These are phyloP conservation scores for Macrocentrus cingulum DNA, from an alignment of 1,140 invertebrate species.

Conservation along the genomic window DNA sequence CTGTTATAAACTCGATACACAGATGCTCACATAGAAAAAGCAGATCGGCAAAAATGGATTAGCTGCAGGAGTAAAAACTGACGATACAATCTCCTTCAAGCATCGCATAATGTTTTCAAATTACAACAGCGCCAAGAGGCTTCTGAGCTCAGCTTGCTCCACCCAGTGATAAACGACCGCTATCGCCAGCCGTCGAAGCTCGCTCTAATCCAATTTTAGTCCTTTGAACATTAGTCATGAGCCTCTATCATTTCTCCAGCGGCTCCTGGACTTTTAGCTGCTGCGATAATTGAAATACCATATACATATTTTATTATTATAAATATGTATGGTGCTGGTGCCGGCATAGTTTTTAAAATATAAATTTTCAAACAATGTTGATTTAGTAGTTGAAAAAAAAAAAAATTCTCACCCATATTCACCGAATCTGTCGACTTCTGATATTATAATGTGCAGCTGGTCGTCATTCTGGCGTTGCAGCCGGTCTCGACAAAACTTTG, in stretches of 20 bases:
- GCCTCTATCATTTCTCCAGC: neutral
- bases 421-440: too few relatives aligned
- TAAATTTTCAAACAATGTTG: too few relatives aligned
- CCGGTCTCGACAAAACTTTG: neutral
- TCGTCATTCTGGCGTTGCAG: neutral
- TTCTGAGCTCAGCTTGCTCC: neutral
- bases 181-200: neutral
- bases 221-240: neutral
- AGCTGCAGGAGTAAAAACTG: neutral
- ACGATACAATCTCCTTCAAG: neutral
- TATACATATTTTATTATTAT: too few relatives aligned
- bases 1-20: neutral
- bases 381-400: too few relatives aligned
- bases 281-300: too few relatives aligned
- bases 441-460: too few relatives aligned
- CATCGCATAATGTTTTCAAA: conserved; percentile 3
- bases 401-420: too few relatives aligned
- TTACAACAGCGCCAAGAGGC: conserved; percentile 7
- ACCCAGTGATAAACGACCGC: conserved; percentile 1
- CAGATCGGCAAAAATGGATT: conserved; percentile 10
- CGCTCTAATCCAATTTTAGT: neutral
- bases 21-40: conserved; percentile 1
- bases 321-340: too few relatives aligned
- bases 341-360: too few relatives aligned
- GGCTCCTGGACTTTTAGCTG: too few relatives aligned